phyloP scores from a whole-genome alignment of 2,888 invertebrate species.

The Dolichopus griseipennis region DNA sequence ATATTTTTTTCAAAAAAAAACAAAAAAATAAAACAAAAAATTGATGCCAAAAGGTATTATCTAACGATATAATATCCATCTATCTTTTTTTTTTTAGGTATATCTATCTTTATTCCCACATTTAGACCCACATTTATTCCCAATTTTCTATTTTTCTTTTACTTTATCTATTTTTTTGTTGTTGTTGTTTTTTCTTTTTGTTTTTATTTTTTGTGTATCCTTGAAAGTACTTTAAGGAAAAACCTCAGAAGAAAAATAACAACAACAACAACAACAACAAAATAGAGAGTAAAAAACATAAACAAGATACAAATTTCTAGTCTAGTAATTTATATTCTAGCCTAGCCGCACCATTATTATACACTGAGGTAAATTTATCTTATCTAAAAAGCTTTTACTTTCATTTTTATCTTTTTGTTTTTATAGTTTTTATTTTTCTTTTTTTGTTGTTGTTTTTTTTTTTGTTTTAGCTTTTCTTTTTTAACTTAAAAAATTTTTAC shows the following conservation, averaged over 20 bases:
- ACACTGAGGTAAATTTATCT: constrained; percentile 3
- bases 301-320: background rate
- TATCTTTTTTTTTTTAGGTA: background rate
- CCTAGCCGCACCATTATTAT: constrained; percentile 3
- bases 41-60: background rate
- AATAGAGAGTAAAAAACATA: background rate
- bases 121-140: background rate
- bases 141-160: background rate
- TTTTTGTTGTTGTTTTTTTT: too few relatives aligned
- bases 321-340: constrained; percentile 4
- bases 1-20: too few relatives aligned
- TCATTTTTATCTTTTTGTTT: background rate
- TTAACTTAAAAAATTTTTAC: too few relatives aligned
- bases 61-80: background rate
- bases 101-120: background rate
- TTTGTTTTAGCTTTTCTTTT: too few relatives aligned
- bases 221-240: background rate
- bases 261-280: too few relatives aligned
- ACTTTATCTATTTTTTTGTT: background rate
- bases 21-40: too few relatives aligned
- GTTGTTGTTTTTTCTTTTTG: background rate
- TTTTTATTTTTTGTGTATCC: background rate
- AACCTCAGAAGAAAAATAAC: background rate
- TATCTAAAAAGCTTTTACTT: constrained; percentile 3
- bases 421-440: background rate